Evolutionary conservation across 2,797 vertebrate genomes (phyloP), one percentile per base, ranked within the genome.

Genomic region (Rhynchotus rufescens): DNA sequence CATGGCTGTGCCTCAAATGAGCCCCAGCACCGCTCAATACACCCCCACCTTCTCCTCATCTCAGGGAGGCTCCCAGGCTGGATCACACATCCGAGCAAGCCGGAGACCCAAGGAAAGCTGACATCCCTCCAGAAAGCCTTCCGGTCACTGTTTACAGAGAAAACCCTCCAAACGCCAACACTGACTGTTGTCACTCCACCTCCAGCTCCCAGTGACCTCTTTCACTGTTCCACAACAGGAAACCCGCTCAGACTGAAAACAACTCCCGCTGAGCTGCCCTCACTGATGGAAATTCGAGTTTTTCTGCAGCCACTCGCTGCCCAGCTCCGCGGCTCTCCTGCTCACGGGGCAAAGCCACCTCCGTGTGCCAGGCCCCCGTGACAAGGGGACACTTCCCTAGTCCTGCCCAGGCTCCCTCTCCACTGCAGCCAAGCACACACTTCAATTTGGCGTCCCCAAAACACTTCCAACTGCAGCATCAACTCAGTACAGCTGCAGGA

Each of bases 221-320:
- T 52, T 38, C 61, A 52, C 45, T 42, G 49, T 17, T 92, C 76
- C 92, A 80, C 69, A 94, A 95, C 89, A 95, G 90, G 92, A 94
- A 96, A 95, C 59, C 73, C 80, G 66, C 23, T 84, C 28, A n/a
- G 89, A 88, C 71, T 20, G 30, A 89, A 72, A 90, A 71, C 88
- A 87, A 36, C 86, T 86, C 64, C 8, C 4, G 2, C 60, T 54
- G 0, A 84, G 67, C 84, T 86, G 91, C 60, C 49, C 67, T 4
- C 5, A 72, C 12, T 1, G 52, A n/a, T 6, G 0, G 64, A 62
- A 62, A 64, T n/a, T 36, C 15, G 26, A 61, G 26, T 47, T 51
- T 82, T 74, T 30, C 80, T 56, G 16, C 60, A 40, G 40, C 52
- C 36, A 12, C 47, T 52, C 57, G 79, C 47, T 52, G 52, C 49